phyloP scores from a whole-genome alignment of 1,140 invertebrate species.

The Drosophila burlai region DNA sequence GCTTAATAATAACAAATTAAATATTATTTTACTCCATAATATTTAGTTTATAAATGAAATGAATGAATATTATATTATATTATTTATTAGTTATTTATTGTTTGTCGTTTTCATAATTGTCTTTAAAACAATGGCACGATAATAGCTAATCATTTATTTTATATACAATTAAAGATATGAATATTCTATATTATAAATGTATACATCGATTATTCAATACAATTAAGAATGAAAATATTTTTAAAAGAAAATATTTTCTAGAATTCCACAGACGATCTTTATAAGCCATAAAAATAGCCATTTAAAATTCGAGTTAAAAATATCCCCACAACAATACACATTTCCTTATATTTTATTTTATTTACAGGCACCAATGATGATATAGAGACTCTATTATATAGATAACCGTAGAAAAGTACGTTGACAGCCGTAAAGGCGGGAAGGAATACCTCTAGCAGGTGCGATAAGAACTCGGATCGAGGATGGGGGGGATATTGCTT shows the following conservation, averaged over 20 bases:
- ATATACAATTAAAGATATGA: background rate
- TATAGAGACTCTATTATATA: background rate
- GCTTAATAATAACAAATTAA: no score
- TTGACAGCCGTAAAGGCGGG: constrained; percentile 39
- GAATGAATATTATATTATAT: no score
- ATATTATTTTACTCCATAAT: no score
- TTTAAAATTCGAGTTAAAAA: background rate
- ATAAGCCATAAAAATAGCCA: background rate
- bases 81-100: no score
- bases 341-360: background rate
- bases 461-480: constrained; percentile 17
- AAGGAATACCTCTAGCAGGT: constrained; percentile 5
- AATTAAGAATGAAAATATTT: no score
- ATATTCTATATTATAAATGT: background rate
- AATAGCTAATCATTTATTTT: background rate
- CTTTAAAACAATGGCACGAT: no score
- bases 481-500: background rate
- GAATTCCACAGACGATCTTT: background rate
- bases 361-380: background rate
- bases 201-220: no score
- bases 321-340: background rate
- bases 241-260: background rate
- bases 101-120: no score
- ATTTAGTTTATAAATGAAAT: no score
- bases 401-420: constrained; percentile 49